A percentile compares a stretch with the other conserved stretches of the same genome.
phyloP scores from a whole-genome alignment of 2,888 invertebrate genomes.

The Poecilus cupreus region DNA sequence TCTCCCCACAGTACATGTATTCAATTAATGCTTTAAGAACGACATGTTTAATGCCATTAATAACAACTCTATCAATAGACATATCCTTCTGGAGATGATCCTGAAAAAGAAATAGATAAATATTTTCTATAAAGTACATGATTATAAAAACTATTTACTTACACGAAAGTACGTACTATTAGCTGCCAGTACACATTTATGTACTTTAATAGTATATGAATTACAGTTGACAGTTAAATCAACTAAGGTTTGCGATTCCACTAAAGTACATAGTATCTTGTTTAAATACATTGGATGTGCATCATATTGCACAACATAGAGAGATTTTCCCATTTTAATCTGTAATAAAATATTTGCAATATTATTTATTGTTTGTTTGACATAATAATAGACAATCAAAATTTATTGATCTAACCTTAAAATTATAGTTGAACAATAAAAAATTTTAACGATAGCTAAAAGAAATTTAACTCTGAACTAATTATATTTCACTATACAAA shows the following conservation, averaged over 20 bases:
- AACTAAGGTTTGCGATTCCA: conserved; percentile 84
- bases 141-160: conserved; percentile 64
- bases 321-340: conserved; percentile 73
- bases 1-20: conserved; percentile 87
- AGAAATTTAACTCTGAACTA: too few relatives aligned
- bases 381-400: too few relatives aligned
- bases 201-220: conserved; percentile 83
- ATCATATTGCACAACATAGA: conserved; percentile 75
- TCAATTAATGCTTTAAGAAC: conserved; percentile 83
- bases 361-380: too few relatives aligned
- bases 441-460: too few relatives aligned
- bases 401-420: too few relatives aligned
- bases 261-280: conserved; percentile 81
- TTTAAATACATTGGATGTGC: conserved; percentile 82
- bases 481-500: too few relatives aligned
- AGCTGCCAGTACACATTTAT: conserved; percentile 83
- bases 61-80: conserved; percentile 76
- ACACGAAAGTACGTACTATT: conserved; percentile 85
- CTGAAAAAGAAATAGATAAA: conserved; percentile 68
- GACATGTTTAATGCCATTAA: conserved; percentile 82
- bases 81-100: conserved; percentile 77
- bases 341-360: too few relatives aligned
- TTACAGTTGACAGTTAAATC: conserved; percentile 86
- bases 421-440: too few relatives aligned
- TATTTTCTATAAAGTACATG: background rate